Base-by-base conservation (phyloP, 2,797 vertebrate species). In the Salarias fasciatus region DNA sequence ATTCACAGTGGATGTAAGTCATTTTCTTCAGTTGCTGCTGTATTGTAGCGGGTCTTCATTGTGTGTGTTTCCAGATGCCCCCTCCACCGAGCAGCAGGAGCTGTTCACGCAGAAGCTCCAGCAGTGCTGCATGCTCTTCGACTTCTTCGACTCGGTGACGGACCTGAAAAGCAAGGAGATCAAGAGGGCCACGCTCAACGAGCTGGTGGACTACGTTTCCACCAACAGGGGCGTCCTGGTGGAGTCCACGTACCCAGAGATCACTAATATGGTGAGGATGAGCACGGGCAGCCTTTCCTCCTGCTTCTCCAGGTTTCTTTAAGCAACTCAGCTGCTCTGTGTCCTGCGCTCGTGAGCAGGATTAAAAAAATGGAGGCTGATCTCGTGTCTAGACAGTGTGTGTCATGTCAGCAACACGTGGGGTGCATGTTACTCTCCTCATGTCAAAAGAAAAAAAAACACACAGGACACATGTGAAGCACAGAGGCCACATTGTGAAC, bases 121-220 rank as follows among this genome's bases (percentile, higher is more conserved):
- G 85, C 98, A 99, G 89, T 99, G 98, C 88, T 98, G 97, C 74
- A 69, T 97, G 62, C 91, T 99, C 58, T 99, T 99, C 49, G 98
- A 99, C 92, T 99, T 99, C 91, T 89, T 96, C 83, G 97, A 99
- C 93, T 95, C 96, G 0, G 94, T 98, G 85, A 94, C 92, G 14
- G 97, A 99, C 91, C 89, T 99, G 84, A 98, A 96, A 91, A 96
- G 94, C 92, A 99, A 99, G 92, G 98, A 99, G 92, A 94, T 98
- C 78, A 99, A 99, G 89, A 94, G 98, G 90, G 97, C 97, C 77
- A 95, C 96, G 0, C 91, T 99, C 43, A 97, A 94, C 60, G 98
- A 99, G 90, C 92, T 99, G 43, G 96, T 99, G 90, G 98, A 99
- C 83, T 99, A 96, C 46, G 95, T 99, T 75, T 97, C 98, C 80